Evolutionary conservation across 2,113 vertebrate species (phyloP).

Genomic region (Cettia cetti): DNA sequence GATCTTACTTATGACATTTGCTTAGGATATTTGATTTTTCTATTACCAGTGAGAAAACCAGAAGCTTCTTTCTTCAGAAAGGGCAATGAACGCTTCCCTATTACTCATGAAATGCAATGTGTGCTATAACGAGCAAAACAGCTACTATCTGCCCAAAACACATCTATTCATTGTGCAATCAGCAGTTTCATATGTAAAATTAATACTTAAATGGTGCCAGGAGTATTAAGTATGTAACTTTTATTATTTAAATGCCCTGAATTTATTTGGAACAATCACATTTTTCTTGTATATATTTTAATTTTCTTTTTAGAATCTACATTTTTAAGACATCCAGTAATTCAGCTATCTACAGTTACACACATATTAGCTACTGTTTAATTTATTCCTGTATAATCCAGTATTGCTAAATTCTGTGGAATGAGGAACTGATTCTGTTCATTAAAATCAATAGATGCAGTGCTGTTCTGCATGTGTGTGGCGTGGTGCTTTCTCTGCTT

Average conservation of each 20-base stretch:
- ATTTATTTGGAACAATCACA: constrained; percentile 32
- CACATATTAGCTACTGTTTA: neutral
- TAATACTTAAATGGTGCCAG: constrained; percentile 47
- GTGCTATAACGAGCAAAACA: constrained; percentile 24
- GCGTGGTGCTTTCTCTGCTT: neutral
- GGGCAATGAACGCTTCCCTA: neutral
- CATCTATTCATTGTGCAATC: constrained; percentile 47
- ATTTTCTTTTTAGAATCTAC: neutral
- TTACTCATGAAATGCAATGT: constrained; percentile 1
- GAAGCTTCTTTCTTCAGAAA: neutral
- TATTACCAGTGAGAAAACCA: neutral
- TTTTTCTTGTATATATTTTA: constrained; percentile 21
- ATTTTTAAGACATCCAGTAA: neutral
- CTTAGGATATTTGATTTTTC: constrained; percentile 28
- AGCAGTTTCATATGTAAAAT: constrained; percentile 49
- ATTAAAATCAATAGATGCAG: neutral
- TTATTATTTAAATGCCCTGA: constrained; percentile 56
- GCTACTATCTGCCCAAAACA: constrained; percentile 43
- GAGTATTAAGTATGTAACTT: constrained; percentile 41
- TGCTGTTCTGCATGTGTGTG: neutral
- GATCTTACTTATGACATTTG: neutral
- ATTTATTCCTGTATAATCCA: constrained; percentile 8
- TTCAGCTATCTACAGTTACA: neutral
- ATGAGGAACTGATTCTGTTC: neutral
- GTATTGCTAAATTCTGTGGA: neutral